phyloP scores from a whole-genome alignment of 92 coral and sea anemone species.

The Phymanthus crucifer region DNA sequence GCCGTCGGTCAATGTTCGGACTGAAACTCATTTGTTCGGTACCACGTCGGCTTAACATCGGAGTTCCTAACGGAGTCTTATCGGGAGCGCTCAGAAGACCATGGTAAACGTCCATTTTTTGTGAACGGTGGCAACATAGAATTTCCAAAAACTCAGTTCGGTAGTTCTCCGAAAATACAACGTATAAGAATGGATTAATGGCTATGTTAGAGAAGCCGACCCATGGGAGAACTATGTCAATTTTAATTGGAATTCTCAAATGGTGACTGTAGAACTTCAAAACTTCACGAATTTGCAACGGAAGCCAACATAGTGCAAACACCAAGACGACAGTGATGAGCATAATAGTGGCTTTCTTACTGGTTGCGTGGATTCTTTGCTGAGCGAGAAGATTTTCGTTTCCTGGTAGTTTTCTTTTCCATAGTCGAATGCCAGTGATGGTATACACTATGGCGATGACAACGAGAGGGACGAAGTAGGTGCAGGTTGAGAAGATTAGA shows the following conservation, averaged over 20 bases:
- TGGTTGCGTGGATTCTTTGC: constrained; percentile 73
- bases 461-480: constrained; percentile 66
- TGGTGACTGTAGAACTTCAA: constrained; percentile 32
- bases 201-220: constrained; percentile 78
- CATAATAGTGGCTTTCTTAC: constrained; percentile 79
- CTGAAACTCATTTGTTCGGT: constrained; percentile 23
- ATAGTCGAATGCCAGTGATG: constrained; percentile 60
- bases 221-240: constrained; percentile 59
- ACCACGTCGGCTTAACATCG: constrained; percentile 32
- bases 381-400: constrained; percentile 65
- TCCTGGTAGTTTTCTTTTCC: constrained; percentile 75
- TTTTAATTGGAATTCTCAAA: constrained; percentile 28
- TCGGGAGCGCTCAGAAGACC: constrained; percentile 47
- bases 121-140: constrained; percentile 49
- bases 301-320: constrained; percentile 85
- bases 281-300: constrained; percentile 71
- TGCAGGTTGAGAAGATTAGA: constrained; percentile 33
- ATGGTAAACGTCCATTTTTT: constrained; percentile 42
- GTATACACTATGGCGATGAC: constrained; percentile 56
- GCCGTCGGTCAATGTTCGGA: constrained; percentile 9
- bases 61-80: constrained; percentile 52
- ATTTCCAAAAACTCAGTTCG: constrained; percentile 69
- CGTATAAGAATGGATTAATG: constrained; percentile 73
- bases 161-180: constrained; percentile 76
- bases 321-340: constrained; percentile 78